Percentiles rank a stretch among this genome's conserved stretches.
phyloP scores from a whole-genome alignment of 2,888 invertebrate genomes.

The Megastigmus dorsalis region DNA sequence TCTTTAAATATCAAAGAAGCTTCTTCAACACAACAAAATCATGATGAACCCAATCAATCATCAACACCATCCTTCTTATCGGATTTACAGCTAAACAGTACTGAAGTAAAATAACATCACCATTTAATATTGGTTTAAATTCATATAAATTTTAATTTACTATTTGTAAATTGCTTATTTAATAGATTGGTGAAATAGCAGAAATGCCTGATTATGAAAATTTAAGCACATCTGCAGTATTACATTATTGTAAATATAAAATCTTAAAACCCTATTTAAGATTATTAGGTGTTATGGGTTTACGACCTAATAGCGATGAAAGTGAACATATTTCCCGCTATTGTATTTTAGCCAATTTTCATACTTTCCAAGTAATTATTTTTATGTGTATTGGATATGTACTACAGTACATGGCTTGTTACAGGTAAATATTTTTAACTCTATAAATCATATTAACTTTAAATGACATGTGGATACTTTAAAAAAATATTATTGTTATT shows the following conservation, averaged over 20 bases:
- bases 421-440: constrained; percentile 76
- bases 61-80: constrained; percentile 66
- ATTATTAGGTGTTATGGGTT: constrained; percentile 84
- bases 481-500: constrained; percentile 43
- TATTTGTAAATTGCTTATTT: too few relatives aligned
- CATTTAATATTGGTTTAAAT: constrained; percentile 8
- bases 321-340: constrained; percentile 78
- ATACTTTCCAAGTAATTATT: constrained; percentile 81
- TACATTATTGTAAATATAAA: constrained; percentile 88
- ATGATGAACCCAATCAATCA: constrained; percentile 60
- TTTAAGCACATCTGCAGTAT: constrained; percentile 85
- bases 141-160: not conserved
- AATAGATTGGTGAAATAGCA: constrained; percentile 82
- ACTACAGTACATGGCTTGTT: constrained; percentile 87
- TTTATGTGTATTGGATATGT: constrained; percentile 84
- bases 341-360: constrained; percentile 80
- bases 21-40: constrained; percentile 57
- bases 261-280: constrained; percentile 86
- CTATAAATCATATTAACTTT: constrained; percentile 17
- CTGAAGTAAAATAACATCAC: constrained; percentile 64
- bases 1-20: constrained; percentile 65
- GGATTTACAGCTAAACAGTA: constrained; percentile 69
- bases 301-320: constrained; percentile 81
- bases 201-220: constrained; percentile 82
- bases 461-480: not conserved